Evolutionary conservation across 2,113 vertebrate species (phyloP).

Genomic region (Mugil cephalus): DNA sequence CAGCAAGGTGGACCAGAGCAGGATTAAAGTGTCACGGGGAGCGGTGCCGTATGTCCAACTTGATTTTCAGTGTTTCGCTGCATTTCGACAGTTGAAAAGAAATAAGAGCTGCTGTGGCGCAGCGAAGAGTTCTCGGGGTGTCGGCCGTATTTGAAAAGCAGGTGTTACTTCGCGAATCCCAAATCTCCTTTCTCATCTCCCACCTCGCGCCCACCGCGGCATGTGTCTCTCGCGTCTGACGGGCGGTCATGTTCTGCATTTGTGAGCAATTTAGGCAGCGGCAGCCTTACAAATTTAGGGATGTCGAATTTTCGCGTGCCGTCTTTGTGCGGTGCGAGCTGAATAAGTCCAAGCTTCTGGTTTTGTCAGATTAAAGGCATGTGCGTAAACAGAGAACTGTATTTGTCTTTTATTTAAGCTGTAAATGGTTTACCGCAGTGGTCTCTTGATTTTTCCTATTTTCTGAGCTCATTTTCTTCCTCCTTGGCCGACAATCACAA

Average conservation of each 20-base stretch:
- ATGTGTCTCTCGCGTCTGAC: constrained; percentile 54
- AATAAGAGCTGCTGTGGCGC: constrained; percentile 53
- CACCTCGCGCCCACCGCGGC: constrained; percentile 39
- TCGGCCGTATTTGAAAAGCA: constrained; percentile 69
- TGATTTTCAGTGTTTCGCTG: constrained; percentile 70
- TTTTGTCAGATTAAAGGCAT: constrained; percentile 14
- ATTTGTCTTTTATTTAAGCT: constrained; percentile 28
- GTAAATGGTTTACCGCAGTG: constrained; percentile 35
- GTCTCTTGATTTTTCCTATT: constrained; percentile 13
- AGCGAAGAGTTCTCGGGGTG: constrained; percentile 47
- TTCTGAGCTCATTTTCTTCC: constrained; percentile 24
- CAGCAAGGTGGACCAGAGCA: constrained; percentile 76
- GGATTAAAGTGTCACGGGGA: constrained; percentile 76
- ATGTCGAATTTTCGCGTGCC: constrained; percentile 12
- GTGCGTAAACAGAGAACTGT: constrained; percentile 26
- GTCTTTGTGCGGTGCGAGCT: constrained; percentile 1
- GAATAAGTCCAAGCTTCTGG: neutral
- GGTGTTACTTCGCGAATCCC: constrained; percentile 78
- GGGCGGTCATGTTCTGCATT: constrained; percentile 37
- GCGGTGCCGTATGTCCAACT: constrained; percentile 76
- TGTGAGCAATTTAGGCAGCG: constrained; percentile 40
- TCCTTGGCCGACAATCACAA: constrained; percentile 38
- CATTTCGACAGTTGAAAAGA: constrained; percentile 69
- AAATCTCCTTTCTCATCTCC: constrained; percentile 77
- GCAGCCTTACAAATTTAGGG: neutral